A percentile compares a stretch with the other conserved stretches of the same genome.
These are phyloP conservation scores for Ailurus styani DNA, from an alignment of 2,113 vertebrate species.

Conservation along the genomic window DNA sequence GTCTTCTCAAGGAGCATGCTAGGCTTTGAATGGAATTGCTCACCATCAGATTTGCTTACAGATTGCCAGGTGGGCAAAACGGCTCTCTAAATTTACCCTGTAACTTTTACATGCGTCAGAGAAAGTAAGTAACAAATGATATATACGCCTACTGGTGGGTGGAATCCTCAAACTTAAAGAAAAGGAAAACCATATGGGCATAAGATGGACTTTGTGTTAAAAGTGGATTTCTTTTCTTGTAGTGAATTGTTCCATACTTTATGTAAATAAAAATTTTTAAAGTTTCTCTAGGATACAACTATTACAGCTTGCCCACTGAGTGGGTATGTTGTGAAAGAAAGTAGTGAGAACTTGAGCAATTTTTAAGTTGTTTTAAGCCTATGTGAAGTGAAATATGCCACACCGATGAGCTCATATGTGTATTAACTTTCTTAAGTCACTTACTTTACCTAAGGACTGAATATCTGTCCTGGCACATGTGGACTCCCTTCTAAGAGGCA, in stretches of 20 bases:
- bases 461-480: slow-evolving; percentile 57
- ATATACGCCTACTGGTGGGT: neutral
- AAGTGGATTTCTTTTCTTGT: slow-evolving; percentile 52
- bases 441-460: slow-evolving; percentile 60
- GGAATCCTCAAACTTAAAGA: slow-evolving; percentile 3
- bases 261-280: slow-evolving; percentile 34
- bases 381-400: slow-evolving; percentile 45
- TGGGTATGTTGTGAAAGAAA: neutral
- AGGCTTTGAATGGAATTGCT: neutral
- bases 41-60: neutral
- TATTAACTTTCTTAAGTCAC: slow-evolving; percentile 47
- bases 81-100: slow-evolving; percentile 9
- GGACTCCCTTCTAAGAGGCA: slow-evolving; percentile 49
- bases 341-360: neutral
- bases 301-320: neutral
- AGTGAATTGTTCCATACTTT: neutral
- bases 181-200: slow-evolving; percentile 30
- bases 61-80: neutral
- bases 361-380: neutral
- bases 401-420: neutral
- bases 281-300: slow-evolving; percentile 18
- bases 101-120: neutral
- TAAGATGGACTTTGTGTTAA: slow-evolving; percentile 38
- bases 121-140: slow-evolving; percentile 7
- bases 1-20: neutral